A percentile compares a stretch with the other conserved stretches of the same genome.
Conservation (phyloP, 2,113 vertebrate species). For the Oncorhynchus mykiss region DNA sequence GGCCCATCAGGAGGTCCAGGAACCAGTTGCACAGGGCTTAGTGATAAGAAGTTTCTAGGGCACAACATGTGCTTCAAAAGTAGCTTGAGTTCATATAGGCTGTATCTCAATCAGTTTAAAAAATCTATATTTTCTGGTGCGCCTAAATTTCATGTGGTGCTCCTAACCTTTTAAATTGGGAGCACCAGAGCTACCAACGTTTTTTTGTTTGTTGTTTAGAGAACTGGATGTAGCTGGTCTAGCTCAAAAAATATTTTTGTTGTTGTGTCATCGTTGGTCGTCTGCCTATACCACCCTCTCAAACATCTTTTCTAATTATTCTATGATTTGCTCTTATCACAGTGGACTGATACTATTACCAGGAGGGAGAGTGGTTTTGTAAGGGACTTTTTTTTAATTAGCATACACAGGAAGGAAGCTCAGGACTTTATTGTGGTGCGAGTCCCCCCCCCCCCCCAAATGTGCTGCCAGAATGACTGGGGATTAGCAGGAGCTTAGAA, state of each 20-base stretch:
- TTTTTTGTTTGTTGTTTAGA: background rate
- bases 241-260: background rate
- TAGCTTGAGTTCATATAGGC: no score
- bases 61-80: no score
- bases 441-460: background rate
- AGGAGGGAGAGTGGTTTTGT: conserved; percentile 20
- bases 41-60: no score
- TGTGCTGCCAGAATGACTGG: background rate
- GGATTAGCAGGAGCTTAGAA: conserved; percentile 28
- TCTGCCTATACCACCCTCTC: conserved; percentile 30
- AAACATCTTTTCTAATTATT: conserved; percentile 37
- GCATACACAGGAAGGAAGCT: conserved; percentile 26
- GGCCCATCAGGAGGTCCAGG: no score
- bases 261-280: background rate
- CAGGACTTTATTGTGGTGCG: conserved; percentile 11
- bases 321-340: background rate
- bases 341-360: conserved; percentile 14
- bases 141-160: no score
- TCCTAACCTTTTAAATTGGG: background rate
- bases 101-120: no score
- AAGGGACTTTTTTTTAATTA: conserved; percentile 38
- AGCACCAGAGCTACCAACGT: no score
- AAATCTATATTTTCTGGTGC: no score
- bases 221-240: background rate
- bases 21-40: no score